Evolutionary conservation across 2,797 vertebrate genomes (phyloP), one percentile per base, ranked within the genome.

Genomic region (Vultur gryphus): DNA sequence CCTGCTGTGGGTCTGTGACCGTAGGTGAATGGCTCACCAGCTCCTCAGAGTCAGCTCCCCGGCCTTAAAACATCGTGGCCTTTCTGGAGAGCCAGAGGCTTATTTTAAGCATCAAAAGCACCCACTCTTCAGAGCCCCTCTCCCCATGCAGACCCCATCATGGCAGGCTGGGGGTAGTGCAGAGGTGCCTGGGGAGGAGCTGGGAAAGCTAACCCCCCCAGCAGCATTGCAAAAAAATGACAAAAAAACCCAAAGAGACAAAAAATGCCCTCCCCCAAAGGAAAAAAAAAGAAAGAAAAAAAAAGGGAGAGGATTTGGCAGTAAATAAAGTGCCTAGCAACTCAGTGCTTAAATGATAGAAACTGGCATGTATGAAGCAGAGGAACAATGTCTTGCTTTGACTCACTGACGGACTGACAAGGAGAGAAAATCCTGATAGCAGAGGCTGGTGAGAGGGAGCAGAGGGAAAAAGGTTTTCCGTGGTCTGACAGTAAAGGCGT

Each of bases 11-110:
- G 26, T 51, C 61, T 67, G 37, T 28, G 54, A 11, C 26, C 1
- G 0, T 0, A 0, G 41, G 48, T 1, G 1, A 33, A 66, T 39
- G 26, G 31, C 12, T 33, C 14, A 31, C 48, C 31, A 1, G 1
- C 51, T 66, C 4, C 17, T 10, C 46, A 61, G 54, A 13, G 8
- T n/a, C 51, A 46, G 15, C n/a, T 87, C 7, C 21, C 29, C 0
- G 2, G 7, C 20, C 1, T 2, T 46, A 46, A 86, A 90, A 66
- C 6, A 20, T 13, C 1, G 0, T 29, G 54, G 55, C 5, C 31
- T 64, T 87, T 72, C 49, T 62, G 80, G 33, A 80, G 51, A 77
- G 7, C 29, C 51, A 23, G 20, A 31, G 44, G 46, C 16, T 84
- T 71, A 11, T 55, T 90, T 87, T 51, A 62, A 86, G 16, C 7